A percentile compares a stretch with the other conserved stretches of the same genome.
Conservation (phyloP, 2,113 vertebrate genomes). For the Passer montanus region DNA sequence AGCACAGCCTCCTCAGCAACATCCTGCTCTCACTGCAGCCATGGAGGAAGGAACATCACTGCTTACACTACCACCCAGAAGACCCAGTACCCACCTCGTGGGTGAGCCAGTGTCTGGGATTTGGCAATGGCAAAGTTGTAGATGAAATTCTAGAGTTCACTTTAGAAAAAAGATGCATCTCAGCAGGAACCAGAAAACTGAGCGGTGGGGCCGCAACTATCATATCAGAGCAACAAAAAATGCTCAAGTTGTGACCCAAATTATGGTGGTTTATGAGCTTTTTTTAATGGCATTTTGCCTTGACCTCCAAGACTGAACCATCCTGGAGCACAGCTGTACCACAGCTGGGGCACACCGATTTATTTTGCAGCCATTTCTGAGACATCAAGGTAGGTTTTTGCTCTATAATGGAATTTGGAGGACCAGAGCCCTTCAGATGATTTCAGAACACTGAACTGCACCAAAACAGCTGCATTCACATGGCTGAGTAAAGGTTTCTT, state of each 20-base stretch:
- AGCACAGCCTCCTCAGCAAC: background rate
- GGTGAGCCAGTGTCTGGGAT: background rate
- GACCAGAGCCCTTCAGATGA: background rate
- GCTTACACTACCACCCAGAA: background rate
- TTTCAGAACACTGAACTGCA: constrained; percentile 14
- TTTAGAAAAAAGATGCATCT: background rate
- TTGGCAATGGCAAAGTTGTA: background rate
- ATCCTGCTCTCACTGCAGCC: background rate
- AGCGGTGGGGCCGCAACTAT: background rate
- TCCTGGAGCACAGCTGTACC: background rate
- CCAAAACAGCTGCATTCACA: background rate
- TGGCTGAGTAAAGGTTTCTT: background rate
- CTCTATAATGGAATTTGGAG: background rate
- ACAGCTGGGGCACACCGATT: background rate
- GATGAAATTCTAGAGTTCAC: background rate
- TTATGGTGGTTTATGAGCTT: background rate
- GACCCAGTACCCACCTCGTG: rapidly evolving
- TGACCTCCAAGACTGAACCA: background rate
- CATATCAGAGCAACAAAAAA: background rate
- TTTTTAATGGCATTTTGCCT: background rate
- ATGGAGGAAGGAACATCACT: rapidly evolving
- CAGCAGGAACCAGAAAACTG: background rate
- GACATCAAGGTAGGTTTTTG: background rate
- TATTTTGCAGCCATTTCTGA: background rate
- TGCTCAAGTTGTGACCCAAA: background rate